These are phyloP conservation scores for Carduelis carduelis DNA, from an alignment of 2,797 vertebrate species.

Conservation along the genomic window DNA sequence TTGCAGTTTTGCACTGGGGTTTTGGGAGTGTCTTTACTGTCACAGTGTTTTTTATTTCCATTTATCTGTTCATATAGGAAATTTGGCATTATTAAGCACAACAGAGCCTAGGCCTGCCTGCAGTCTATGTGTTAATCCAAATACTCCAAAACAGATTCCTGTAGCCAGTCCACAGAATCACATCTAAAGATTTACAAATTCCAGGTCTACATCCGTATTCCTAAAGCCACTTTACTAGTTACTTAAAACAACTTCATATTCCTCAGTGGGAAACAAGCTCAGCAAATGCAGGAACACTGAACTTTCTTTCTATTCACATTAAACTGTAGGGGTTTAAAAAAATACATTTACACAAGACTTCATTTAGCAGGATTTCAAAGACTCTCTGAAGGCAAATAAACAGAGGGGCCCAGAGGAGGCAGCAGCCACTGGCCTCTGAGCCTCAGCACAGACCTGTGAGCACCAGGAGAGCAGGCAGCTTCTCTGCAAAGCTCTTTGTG, in stretches of 20 bases:
- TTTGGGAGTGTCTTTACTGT: not conserved
- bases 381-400: slow-evolving; percentile 24
- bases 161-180: not conserved
- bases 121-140: not conserved
- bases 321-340: not conserved
- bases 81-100: not conserved
- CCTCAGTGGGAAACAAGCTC: not conserved
- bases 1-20: not conserved
- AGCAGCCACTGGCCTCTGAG: not conserved
- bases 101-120: not conserved
- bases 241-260: not conserved
- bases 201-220: not conserved
- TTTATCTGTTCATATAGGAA: not conserved
- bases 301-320: not conserved
- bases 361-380: slow-evolving; percentile 27
- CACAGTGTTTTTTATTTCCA: not conserved
- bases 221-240: not conserved
- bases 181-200: not conserved
- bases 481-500: slow-evolving; percentile 43
- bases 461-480: not conserved
- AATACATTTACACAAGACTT: not conserved
- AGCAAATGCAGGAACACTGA: not conserved
- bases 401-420: not conserved
- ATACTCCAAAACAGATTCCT: not conserved
- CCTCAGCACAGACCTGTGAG: fast-evolving